A percentile compares a stretch with the other conserved stretches of the same genome.
Conservation (phyloP, 2,888 invertebrate genomes). For the Empis livida region DNA sequence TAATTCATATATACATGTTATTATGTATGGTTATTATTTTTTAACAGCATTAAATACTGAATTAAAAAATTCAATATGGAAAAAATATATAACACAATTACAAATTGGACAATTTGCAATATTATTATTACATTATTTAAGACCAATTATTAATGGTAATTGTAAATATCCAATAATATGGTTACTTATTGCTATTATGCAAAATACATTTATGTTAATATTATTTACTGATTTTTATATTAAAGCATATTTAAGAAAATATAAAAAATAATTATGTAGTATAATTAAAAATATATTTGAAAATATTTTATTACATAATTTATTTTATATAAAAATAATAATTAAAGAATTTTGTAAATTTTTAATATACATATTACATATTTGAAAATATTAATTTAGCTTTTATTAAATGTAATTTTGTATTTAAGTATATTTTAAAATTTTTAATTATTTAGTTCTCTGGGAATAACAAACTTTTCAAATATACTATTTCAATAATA, state of each 20-base stretch:
- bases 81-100: conserved; percentile 66
- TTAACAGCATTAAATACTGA: conserved; percentile 55
- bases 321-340: too few relatives aligned
- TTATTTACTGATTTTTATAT: conserved; percentile 53
- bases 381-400: too few relatives aligned
- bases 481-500: too few relatives aligned
- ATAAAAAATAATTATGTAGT: neutral
- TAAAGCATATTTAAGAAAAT: neutral
- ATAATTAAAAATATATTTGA: too few relatives aligned
- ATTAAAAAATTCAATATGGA: conserved; percentile 65
- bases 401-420: too few relatives aligned
- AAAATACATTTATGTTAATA: conserved; percentile 51
- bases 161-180: conserved; percentile 48
- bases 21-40: conserved; percentile 77
- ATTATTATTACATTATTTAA: conserved; percentile 41
- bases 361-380: too few relatives aligned
- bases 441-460: too few relatives aligned
- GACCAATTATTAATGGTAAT: conserved; percentile 34
- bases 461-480: too few relatives aligned
- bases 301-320: too few relatives aligned
- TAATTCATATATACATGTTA: conserved; percentile 61
- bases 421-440: too few relatives aligned
- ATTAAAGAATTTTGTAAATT: too few relatives aligned
- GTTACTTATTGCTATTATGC: conserved; percentile 44
- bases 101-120: conserved; percentile 60